Conservation (phyloP, 2,113 vertebrate species). For the Phylloscopus trochilus region DNA sequence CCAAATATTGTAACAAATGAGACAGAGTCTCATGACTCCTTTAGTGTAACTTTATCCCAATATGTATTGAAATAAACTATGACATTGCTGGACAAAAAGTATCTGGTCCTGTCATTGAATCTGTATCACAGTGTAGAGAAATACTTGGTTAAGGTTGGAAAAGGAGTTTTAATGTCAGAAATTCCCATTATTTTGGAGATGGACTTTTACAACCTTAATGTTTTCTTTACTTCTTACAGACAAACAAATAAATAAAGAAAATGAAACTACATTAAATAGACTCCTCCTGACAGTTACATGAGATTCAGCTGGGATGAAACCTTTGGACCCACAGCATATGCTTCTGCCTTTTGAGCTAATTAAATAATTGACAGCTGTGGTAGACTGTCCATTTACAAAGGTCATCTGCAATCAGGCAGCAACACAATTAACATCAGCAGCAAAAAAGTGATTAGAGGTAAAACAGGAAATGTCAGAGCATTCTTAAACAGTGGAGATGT, state of each 20-base stretch:
- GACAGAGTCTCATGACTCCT: not conserved
- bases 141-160: not conserved
- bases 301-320: not conserved
- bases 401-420: not conserved
- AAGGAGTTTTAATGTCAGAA: not conserved
- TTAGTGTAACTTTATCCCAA: not conserved
- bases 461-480: not conserved
- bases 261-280: not conserved
- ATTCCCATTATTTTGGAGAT: not conserved
- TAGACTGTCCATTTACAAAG: not conserved
- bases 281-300: not conserved
- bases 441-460: not conserved
- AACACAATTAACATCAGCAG: not conserved
- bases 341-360: not conserved
- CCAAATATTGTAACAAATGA: not conserved
- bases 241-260: not conserved
- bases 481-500: not conserved
- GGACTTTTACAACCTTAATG: not conserved
- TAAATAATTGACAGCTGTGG: constrained; percentile 12
- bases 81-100: not conserved
- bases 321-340: not conserved
- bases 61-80: not conserved
- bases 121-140: not conserved
- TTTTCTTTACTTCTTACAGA: not conserved
- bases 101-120: not conserved